Evolutionary conservation across 2,113 vertebrate genomes (phyloP).

Genomic region (Anarrhichthys ocellatus): DNA sequence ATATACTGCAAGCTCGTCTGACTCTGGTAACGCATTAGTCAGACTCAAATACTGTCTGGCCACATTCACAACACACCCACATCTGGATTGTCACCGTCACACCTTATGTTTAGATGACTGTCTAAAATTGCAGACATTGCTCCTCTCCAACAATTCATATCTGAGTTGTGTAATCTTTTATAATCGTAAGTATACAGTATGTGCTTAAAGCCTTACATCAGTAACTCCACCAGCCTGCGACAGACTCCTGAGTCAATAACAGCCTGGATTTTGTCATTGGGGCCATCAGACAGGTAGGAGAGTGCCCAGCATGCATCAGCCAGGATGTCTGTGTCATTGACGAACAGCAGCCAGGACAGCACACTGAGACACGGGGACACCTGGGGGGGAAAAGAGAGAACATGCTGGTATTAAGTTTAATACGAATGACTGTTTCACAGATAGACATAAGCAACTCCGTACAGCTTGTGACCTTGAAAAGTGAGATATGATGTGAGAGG

Average conservation of each 20-base stretch:
- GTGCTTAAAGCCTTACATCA: constrained; percentile 88
- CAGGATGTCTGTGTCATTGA: constrained; percentile 96
- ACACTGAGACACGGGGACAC: constrained; percentile 97
- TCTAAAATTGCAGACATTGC: neutral
- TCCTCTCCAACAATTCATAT: constrained; percentile 18
- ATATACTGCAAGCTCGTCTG: no score
- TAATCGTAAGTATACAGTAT: neutral
- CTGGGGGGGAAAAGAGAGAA: constrained; percentile 73
- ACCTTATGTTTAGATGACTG: neutral
- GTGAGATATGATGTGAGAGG: constrained; percentile 72
- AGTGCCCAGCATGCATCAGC: constrained; percentile 99
- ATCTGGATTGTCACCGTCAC: constrained; percentile 8
- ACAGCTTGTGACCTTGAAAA: constrained; percentile 32
- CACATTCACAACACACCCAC: constrained; percentile 2
- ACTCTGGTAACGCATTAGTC: neutral
- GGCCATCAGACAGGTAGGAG: constrained; percentile 96
- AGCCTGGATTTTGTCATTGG: constrained; percentile 99
- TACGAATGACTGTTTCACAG: neutral
- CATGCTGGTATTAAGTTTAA: neutral
- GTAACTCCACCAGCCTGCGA: constrained; percentile 94
- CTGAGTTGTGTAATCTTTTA: neutral
- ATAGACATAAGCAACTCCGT: constrained; percentile 7
- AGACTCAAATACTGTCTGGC: neutral
- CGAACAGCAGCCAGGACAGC: constrained; percentile 96
- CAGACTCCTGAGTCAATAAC: constrained; percentile 99